Base-by-base conservation (phyloP, 2,888 invertebrate species). In the Trichopria drosophilae region DNA sequence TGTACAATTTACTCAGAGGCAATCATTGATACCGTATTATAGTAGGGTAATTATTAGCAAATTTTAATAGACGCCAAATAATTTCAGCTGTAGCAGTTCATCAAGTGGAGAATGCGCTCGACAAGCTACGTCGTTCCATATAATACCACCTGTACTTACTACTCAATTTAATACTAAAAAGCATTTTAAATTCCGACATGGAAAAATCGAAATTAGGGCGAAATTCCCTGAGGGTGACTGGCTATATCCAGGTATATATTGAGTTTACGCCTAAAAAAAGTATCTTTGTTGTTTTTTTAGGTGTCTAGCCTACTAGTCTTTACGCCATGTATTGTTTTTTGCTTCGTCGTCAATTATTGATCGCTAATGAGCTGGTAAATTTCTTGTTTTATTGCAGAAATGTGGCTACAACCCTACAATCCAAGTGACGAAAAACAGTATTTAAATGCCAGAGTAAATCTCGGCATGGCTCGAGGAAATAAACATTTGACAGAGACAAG, bases 201-300 rank as follows among this genome's bases (percentile, higher is more conserved):
- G 80, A 32, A 76, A 70, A 60, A 69, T 82, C 13, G 79, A 80
- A 61, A 71, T 82, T 19, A 74, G 71, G 42, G 81, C 80, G 0
- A 80, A 79, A 65, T 71, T 82, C 42, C 81, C 82, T 1, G 57
- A 66, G 29, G 82, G 82, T 20, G 81, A 81, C 62, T 82, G 81
- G 81, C 67, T 82, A 15, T 79, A 77, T 69, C 80, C 82, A 64
- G 78, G 82, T 81, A 67, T 60, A 52, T 22, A 13, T 26, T 26
- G 12, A 1, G 26, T 26, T 26, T n/a, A n/a, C n/a, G n/a, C n/a
- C n/a, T n/a, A n/a, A n/a, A n/a, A n/a, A n/a, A n/a, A n/a, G n/a
- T n/a, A n/a, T n/a, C n/a, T n/a, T n/a, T n/a, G n/a, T n/a, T n/a
- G n/a, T n/a, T n/a, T n/a, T 26, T 9, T n/a, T n/a, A n/a, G n/a